Evolutionary conservation across 2,888 invertebrate genomes (phyloP).

Genomic region (Platycheirus rosarum): DNA sequence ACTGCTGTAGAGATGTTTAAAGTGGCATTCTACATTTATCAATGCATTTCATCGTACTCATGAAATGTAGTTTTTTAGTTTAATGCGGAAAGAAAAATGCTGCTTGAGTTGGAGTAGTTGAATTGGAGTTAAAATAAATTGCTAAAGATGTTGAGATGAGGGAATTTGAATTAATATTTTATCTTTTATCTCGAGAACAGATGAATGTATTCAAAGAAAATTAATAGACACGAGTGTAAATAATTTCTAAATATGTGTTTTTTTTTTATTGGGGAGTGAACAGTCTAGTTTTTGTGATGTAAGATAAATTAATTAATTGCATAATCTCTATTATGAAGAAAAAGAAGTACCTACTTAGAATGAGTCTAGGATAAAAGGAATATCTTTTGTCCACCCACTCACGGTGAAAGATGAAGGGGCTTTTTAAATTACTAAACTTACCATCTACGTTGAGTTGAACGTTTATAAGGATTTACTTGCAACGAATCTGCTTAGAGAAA

Average conservation of each 20-base stretch:
- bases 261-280: not conserved
- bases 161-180: conserved; percentile 26
- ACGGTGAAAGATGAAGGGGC: too few relatives aligned
- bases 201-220: conserved; percentile 1
- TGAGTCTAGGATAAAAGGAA: too few relatives aligned
- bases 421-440: too few relatives aligned
- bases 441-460: too few relatives aligned
- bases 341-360: too few relatives aligned
- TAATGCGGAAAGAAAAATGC: conserved; percentile 5
- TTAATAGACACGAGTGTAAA: not conserved
- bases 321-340: too few relatives aligned
- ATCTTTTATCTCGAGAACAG: conserved; percentile 28
- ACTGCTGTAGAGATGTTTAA: not conserved
- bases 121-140: conserved; percentile 13
- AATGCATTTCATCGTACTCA: conserved; percentile 21
- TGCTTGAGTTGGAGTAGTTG: too few relatives aligned
- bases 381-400: too few relatives aligned
- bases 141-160: not conserved
- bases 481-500: too few relatives aligned
- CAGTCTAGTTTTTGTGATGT: too few relatives aligned
- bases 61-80: conserved; percentile 5
- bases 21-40: conserved; percentile 19
- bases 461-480: too few relatives aligned
- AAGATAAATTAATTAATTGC: too few relatives aligned
- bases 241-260: conserved; percentile 5